A percentile compares a stretch with the other conserved stretches of the same genome.
Conservation (phyloP, 2,113 vertebrate species). For the Engraulis encrasicolus region DNA sequence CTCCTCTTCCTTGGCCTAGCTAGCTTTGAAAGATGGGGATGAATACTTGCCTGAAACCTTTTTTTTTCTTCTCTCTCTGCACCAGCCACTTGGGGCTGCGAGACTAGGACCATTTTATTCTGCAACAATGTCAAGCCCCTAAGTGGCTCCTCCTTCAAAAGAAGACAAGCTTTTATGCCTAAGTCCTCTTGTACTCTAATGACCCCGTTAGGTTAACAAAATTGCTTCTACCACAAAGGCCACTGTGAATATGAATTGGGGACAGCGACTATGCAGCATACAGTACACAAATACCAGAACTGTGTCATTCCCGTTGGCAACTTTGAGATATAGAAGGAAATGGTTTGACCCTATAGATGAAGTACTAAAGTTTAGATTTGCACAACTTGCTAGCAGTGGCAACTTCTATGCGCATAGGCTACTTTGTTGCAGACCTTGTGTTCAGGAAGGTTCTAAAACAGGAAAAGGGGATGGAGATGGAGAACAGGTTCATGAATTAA, state of each 20-base stretch:
- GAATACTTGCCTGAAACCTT: slow-evolving; percentile 56
- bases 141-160: slow-evolving; percentile 46
- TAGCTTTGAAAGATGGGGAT: slow-evolving; percentile 57
- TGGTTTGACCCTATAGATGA: not conserved
- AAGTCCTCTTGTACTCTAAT: slow-evolving; percentile 50
- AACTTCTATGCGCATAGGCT: not conserved
- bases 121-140: slow-evolving; percentile 47
- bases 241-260: slow-evolving; percentile 35
- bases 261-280: not conserved
- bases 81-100: slow-evolving; percentile 56
- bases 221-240: slow-evolving; percentile 50
- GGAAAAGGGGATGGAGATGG: not conserved
- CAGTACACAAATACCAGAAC: not conserved
- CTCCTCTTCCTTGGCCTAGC: slow-evolving; percentile 63
- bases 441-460: too few species aligned
- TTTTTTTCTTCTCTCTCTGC: slow-evolving; percentile 16
- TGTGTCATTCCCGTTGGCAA: not conserved
- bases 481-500: slow-evolving; percentile 40
- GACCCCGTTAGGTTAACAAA: slow-evolving; percentile 65
- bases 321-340: not conserved
- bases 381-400: not conserved
- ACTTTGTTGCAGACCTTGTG: not conserved
- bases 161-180: slow-evolving; percentile 48
- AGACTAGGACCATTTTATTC: slow-evolving; percentile 42
- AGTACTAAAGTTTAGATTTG: not conserved